Conservation (phyloP, 2,888 invertebrate genomes). For the Eremobia ochroleuca region DNA sequence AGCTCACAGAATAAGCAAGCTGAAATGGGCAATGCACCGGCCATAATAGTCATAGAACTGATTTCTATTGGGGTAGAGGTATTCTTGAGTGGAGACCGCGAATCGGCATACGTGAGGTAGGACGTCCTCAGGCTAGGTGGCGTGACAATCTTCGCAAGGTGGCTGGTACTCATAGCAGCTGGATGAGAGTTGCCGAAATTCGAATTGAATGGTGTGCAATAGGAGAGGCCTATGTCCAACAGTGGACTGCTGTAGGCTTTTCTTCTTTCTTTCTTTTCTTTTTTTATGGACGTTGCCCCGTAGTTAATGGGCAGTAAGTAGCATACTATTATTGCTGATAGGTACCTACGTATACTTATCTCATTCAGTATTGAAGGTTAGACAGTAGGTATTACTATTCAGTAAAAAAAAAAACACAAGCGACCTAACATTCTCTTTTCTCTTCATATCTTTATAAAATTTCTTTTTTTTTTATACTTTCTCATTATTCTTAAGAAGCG, state of each 20-base stretch:
- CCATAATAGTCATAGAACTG: background rate
- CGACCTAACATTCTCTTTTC: background rate
- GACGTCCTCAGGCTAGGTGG: too few species aligned
- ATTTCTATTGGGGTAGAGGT: background rate
- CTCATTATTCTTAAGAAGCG: slow-evolving; percentile 29
- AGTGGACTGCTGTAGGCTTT: background rate
- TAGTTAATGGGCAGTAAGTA: background rate
- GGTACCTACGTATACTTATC: too few species aligned
- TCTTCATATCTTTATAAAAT: slow-evolving; percentile 7
- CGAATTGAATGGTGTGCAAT: background rate
- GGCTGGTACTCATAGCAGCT: background rate
- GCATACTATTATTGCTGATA: background rate
- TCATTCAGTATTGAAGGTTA: background rate
- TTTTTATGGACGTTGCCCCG: too few species aligned
- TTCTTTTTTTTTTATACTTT: slow-evolving; percentile 30
- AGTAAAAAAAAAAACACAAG: background rate
- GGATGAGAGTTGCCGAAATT: background rate
- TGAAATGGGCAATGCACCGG: background rate
- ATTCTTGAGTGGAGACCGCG: background rate
- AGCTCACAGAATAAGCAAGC: background rate
- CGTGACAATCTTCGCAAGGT: background rate
- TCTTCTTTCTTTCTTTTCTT: too few species aligned
- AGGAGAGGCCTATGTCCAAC: background rate
- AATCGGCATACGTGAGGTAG: too few species aligned
- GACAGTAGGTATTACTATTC: background rate